Evolutionary conservation across 2,113 vertebrate genomes (phyloP), one percentile per base, ranked within the genome.

Genomic region (Rhipidura dahli): DNA sequence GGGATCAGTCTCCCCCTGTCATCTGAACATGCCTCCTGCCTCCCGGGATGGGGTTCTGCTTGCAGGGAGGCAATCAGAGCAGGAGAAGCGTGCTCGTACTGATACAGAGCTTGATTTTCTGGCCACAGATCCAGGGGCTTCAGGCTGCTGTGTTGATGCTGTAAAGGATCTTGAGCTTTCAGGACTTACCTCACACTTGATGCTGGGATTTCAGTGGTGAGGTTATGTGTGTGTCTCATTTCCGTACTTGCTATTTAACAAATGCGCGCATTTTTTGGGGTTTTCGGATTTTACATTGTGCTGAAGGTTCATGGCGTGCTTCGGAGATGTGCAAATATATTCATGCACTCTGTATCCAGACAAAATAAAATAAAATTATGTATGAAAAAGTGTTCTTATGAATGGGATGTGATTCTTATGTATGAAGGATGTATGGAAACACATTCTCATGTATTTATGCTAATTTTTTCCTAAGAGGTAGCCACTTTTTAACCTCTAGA

Each of bases 1-100:
- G 88, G 89, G 89, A 93, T 97, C 93, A 79, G 89, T 94, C 87
- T 96, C 91, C 53, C 31, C 31, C 73, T 93, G 94, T 87, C 95
- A 93, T 69, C 73, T 2, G 2, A 94, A 89, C 87, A 45, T 1
- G 39, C 31, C 40, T 21, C 28, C 63, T 2, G 15, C 91, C 83
- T 76, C 87, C 87, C 0, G 1, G 60, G 87, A 84, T 82, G 69
- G 73, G 73, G 44, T 10, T 95, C 50, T 93, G 79, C 91, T 70
- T 22, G 23, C 81, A 91, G 70, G 49, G 31, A 78, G 63, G 63
- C 70, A 93, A 56, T 63, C 76, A 57, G 78, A 85, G 73, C 75
- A 64, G 44, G 56, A 66, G 57, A 3, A 60, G 30, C 2, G 0
- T 64, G 73, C 50, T 95, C 1, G 0, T 20, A 16, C 57, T 4